Base-by-base conservation (phyloP, 2,113 vertebrate species). In the Butorides virescens region DNA sequence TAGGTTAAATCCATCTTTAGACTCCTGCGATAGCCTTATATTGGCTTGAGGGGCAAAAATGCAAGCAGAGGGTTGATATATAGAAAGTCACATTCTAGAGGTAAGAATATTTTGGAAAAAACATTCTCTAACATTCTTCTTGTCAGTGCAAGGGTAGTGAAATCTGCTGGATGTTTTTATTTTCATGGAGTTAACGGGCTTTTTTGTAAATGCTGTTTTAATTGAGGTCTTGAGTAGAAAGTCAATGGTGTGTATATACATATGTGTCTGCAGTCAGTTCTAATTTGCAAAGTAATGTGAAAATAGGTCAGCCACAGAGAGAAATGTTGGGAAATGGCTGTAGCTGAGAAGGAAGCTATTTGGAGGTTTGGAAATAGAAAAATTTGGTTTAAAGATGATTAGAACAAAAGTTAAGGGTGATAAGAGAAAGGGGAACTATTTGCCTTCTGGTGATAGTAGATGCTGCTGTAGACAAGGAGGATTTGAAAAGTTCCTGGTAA, bases 271-370 rank as follows among this genome's bases (percentile, higher is more conserved):
- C 91, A 95, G 95, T 97, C 92, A 88, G 92, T 96, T 96, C 84
- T 96, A 32, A 95, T 96, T 97, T 97, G 91, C 86, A 79, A 84
- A 97, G 84, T 76, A 92, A 89, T 79, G 84, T 95, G 95, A 79
- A 97, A 96, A 97, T 97, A 95, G 96, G 96, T 96, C 97, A 96
- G 66, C 66, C 86, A 93, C 77, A 13, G 80, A 95, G 79, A 92
- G 53, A 36, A 92, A 71, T 26, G 77, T 39, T 91, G 80, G 74
- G 84, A 82, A 96, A 84, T 36, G 73, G 86, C 88, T 93, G 86
- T 63, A 58, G 72, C 91, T 85, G 80, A 87, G 80, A 53, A 87
- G 53, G 46, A 91, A 87, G 50, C 55, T 81, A 2, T 90, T 58
- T 75, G 83, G 72, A 66, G 27, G 39, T 34, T 91, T 91, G 84